These are phyloP conservation scores for Parnassius smintheus DNA, from an alignment of 2,888 invertebrate genomes.

Conservation along the genomic window DNA sequence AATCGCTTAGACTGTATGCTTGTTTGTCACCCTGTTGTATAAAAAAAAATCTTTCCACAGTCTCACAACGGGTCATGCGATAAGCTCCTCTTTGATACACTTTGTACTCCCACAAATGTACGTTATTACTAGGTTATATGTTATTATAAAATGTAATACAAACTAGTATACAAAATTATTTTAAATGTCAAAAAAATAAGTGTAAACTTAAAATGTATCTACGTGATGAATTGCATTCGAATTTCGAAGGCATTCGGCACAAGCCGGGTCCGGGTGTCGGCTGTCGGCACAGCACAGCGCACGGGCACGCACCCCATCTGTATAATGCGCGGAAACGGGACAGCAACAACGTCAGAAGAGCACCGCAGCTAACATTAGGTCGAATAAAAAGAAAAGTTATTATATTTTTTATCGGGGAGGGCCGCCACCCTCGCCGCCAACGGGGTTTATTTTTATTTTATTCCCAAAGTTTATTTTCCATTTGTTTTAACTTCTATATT, in stretches of 20 bases:
- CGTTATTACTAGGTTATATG: too few relatives aligned
- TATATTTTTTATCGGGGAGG: constrained; percentile 80
- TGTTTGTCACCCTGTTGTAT: too few relatives aligned
- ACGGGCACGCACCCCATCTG: constrained; percentile 59
- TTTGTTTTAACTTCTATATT: constrained; percentile 79
- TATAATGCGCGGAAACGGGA: constrained; percentile 58
- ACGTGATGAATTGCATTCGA: constrained; percentile 6
- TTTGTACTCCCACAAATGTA: too few relatives aligned
- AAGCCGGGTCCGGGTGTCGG: neutral
- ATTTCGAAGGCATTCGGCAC: constrained; percentile 6
- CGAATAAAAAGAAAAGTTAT: constrained; percentile 81
- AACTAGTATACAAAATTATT: too few relatives aligned
- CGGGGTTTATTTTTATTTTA: constrained; percentile 81
- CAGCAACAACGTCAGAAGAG: constrained; percentile 70
- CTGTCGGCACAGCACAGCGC: constrained; percentile 25
- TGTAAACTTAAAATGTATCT: too few relatives aligned
- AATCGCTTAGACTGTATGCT: too few relatives aligned
- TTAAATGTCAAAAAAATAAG: too few relatives aligned
- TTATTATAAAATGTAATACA: too few relatives aligned
- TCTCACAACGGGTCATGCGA: too few relatives aligned
- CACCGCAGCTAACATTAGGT: constrained; percentile 76
- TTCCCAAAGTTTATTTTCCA: constrained; percentile 80
- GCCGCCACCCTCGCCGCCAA: constrained; percentile 77
- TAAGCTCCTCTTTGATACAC: too few relatives aligned
- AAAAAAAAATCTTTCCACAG: too few relatives aligned